Conservation (phyloP, 2,797 vertebrate species). For the Arvicola amphibius region DNA sequence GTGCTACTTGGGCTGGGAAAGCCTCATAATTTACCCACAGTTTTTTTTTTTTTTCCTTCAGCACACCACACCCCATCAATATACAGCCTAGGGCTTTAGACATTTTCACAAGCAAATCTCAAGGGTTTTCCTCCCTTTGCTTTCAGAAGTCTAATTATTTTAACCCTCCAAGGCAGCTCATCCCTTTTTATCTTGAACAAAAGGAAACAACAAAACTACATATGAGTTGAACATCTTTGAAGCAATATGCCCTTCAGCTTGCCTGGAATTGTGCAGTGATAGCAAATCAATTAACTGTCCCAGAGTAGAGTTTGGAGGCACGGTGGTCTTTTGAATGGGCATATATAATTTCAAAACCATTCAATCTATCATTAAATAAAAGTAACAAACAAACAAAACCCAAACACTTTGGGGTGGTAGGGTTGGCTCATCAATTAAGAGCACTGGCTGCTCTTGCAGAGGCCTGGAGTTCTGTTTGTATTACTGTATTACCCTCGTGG, state of each 20-base stretch:
- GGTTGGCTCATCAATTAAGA: not conserved
- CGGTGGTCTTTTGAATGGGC: conserved; percentile 55
- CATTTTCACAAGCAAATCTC: conserved; percentile 80
- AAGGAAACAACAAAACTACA: not conserved
- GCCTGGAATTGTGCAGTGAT: conserved; percentile 65
- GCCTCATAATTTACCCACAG: conserved; percentile 83
- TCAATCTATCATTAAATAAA: conserved; percentile 71
- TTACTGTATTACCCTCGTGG: too few relatives aligned
- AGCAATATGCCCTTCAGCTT: not conserved
- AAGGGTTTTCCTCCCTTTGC: conserved; percentile 78
- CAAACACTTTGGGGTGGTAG: not conserved
- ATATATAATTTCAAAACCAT: conserved; percentile 77
- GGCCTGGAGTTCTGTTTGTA: not conserved
- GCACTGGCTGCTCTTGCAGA: not conserved
- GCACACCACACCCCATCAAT: conserved; percentile 84
- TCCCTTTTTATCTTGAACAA: not conserved
- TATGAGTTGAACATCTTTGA: conserved; percentile 58
- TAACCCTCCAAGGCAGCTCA: conserved; percentile 54
- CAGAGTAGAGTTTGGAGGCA: conserved; percentile 70
- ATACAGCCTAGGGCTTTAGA: conserved; percentile 84
- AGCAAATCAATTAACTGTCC: conserved; percentile 55
- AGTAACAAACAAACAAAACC: not conserved
- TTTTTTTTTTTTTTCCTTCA: conserved; percentile 83
- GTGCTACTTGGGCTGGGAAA: conserved; percentile 84
- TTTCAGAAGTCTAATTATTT: conserved; percentile 62